Evolutionary conservation across 2,888 invertebrate species (phyloP).

Genomic region (Drosophila antonietae): DNA sequence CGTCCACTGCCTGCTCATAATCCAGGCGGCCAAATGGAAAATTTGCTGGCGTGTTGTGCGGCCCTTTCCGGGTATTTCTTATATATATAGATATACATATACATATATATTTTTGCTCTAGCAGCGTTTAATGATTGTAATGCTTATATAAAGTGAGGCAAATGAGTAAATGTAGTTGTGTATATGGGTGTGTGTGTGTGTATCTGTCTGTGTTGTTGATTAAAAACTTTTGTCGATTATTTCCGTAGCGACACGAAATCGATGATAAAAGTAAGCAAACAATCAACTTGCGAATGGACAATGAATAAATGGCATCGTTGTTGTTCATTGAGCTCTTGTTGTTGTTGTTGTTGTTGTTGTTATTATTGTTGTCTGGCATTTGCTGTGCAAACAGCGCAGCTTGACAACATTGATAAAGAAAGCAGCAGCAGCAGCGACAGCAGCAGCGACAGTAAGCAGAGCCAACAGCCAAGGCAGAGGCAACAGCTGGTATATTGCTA

Average conservation of each 20-base stretch:
- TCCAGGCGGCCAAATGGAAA: conserved; percentile 37
- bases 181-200: neutral
- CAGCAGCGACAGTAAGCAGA: conserved; percentile 6
- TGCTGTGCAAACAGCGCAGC: conserved; percentile 54
- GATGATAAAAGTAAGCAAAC: conserved; percentile 80
- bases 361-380: conserved; percentile 44
- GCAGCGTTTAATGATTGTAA: conserved; percentile 44
- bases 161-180: conserved; percentile 27
- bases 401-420: conserved; percentile 57
- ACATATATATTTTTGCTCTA: neutral
- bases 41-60: conserved; percentile 50
- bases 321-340: conserved; percentile 9
- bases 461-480: neutral
- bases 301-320: conserved; percentile 48
- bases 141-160: conserved; percentile 34
- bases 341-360: neutral
- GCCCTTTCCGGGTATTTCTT: conserved; percentile 9
- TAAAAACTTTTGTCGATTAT: conserved; percentile 77
- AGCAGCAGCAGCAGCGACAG: conserved; percentile 9
- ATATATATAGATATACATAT: neutral
- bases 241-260: conserved; percentile 68
- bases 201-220: conserved; percentile 57
- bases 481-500: conserved; percentile 34
- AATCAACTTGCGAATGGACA: conserved; percentile 65
- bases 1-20: conserved; percentile 35